Evolutionary conservation across 2,888 invertebrate species (phyloP).

Genomic region (Leptinotarsa peninsularis): DNA sequence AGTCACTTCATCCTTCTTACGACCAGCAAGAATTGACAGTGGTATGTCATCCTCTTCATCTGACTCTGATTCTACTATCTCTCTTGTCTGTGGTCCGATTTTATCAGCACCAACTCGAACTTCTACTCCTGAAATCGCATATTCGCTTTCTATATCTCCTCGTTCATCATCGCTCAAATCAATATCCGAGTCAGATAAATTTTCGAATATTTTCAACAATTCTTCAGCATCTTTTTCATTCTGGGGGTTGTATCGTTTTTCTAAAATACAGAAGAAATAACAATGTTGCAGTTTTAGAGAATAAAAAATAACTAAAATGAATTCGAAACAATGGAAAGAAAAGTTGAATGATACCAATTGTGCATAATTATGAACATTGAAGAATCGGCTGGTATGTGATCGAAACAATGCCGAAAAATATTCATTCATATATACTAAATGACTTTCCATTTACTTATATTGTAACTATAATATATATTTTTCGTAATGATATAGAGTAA

Average conservation of each 20-base stretch:
- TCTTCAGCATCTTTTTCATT: constrained; percentile 2
- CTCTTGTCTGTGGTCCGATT: constrained; percentile 7
- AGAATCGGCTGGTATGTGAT: constrained; percentile 5
- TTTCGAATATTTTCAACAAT: constrained; percentile 6
- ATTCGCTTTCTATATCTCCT: constrained; percentile 7
- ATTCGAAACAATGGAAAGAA: neutral
- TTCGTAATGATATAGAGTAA: no score
- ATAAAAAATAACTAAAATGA: no score
- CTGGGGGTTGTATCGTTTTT: neutral
- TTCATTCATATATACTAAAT: neutral
- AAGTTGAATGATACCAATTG: constrained; percentile 10
- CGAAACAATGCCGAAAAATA: constrained; percentile 9
- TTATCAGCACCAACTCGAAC: constrained; percentile 8
- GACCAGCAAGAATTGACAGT: constrained; percentile 5
- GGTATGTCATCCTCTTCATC: constrained; percentile 10
- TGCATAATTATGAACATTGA: constrained; percentile 2
- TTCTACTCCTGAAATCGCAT: neutral
- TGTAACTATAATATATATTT: no score
- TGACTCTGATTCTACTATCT: constrained; percentile 7
- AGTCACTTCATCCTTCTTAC: neutral
- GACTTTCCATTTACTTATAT: no score
- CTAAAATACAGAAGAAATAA: neutral
- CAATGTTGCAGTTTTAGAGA: neutral
- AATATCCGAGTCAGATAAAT: neutral
- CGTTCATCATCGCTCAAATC: constrained; percentile 2